phyloP scores from a whole-genome alignment of 2,797 vertebrate species.

The Chloroceryle amazona region DNA sequence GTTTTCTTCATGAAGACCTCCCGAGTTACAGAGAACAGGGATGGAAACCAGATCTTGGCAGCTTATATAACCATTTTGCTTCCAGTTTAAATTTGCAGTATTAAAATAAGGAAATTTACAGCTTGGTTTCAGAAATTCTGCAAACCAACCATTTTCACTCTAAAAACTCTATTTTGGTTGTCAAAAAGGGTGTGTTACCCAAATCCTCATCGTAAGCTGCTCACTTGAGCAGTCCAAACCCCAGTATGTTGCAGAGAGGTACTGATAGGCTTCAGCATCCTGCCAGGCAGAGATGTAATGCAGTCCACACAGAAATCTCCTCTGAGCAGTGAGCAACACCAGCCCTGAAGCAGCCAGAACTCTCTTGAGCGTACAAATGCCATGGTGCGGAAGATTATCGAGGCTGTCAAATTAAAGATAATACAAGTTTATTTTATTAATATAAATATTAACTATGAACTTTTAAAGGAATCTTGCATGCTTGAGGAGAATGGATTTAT shows the following conservation, averaged over 20 bases:
- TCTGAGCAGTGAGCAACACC: fast-evolving
- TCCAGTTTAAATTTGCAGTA: not conserved
- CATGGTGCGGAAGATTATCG: not conserved
- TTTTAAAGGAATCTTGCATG: not conserved
- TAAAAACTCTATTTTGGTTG: not conserved
- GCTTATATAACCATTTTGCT: not conserved
- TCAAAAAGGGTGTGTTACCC: not conserved
- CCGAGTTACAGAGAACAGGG: not conserved
- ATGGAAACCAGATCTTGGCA: not conserved
- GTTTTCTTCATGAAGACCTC: not conserved
- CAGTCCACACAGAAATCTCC: not conserved
- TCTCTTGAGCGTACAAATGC: not conserved
- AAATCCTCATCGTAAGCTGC: not conserved
- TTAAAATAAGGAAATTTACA: not conserved
- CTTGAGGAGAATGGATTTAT: not conserved
- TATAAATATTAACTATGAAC: not conserved
- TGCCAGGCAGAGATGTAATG: not conserved
- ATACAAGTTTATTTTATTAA: not conserved
- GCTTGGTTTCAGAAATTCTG: not conserved
- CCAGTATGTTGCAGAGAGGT: not conserved
- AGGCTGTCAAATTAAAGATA: not conserved
- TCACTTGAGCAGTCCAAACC: not conserved
- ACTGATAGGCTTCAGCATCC: not conserved
- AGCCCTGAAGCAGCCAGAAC: not conserved
- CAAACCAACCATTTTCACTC: not conserved